These are phyloP conservation scores for Melanotus villosus DNA, from an alignment of 2,888 invertebrate species.

Conservation along the genomic window DNA sequence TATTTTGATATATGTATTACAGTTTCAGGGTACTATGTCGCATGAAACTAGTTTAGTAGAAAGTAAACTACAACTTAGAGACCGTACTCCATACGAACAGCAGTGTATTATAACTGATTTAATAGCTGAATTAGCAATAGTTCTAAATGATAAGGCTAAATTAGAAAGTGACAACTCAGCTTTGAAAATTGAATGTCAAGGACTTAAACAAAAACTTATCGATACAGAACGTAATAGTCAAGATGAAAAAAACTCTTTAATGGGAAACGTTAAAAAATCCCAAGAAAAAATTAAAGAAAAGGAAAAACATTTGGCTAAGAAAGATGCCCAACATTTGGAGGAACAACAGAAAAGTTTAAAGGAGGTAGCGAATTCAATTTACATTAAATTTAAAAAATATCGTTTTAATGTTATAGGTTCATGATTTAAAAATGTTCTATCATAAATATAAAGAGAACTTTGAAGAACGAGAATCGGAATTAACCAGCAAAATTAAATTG, in stretches of 20 bases:
- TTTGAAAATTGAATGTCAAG: constrained; percentile 34
- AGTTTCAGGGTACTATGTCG: no score
- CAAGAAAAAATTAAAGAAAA: constrained; percentile 35
- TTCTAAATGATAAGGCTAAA: constrained; percentile 48
- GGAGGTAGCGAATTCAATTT: constrained; percentile 28
- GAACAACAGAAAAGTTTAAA: constrained; percentile 37
- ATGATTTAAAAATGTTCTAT: constrained; percentile 9
- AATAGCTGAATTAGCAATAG: constrained; percentile 46
- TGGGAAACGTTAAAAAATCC: constrained; percentile 31
- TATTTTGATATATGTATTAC: no score
- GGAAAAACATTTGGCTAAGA: constrained; percentile 30
- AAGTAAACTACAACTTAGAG: not conserved
- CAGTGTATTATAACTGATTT: constrained; percentile 45
- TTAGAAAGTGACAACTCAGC: constrained; percentile 42
- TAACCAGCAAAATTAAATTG: constrained; percentile 21
- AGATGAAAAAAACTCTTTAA: constrained; percentile 27
- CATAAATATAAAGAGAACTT: constrained; percentile 21
- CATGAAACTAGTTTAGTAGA: not conserved
- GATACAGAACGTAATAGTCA: constrained; percentile 11
- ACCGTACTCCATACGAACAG: constrained; percentile 10
- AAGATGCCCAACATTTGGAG: constrained; percentile 33
- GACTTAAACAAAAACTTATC: constrained; percentile 8
- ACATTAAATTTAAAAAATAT: no score
- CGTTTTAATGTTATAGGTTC: constrained; percentile 13
- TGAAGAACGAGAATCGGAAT: constrained; percentile 23